Evolutionary conservation across 2,797 vertebrate species (phyloP), one percentile per base, ranked within the genome.

Genomic region (Takifugu rubripes): DNA sequence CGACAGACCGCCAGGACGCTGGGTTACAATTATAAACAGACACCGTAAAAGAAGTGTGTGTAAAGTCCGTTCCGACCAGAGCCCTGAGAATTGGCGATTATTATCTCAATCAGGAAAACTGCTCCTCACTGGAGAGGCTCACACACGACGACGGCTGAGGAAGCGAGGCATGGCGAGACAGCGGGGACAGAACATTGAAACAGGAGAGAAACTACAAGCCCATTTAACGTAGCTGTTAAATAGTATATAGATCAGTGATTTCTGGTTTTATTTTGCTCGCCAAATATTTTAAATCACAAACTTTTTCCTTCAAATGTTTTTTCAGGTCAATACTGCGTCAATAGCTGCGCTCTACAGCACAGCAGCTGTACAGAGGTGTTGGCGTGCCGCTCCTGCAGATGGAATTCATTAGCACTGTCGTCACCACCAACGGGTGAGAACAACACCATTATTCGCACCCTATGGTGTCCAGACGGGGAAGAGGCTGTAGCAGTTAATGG

Each of bases 41-140:
- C 6, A 46, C 6, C 17, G 17, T 7, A 47, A 68, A 62, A 66
- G 36, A 40, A 3, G 2, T 42, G 51, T 7, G 48, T 0, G 0
- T 48, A 55, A 57, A 63, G 67, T 61, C 54, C 48, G 54, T 58
- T 62, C 52, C 62, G 52, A 31, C 48, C 27, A 54, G 65, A 70
- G 72, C 68, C 57, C 58, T 44, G 54, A 64, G 65, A 44, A 54
- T 68, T 80, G 75, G 56, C 77, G 63, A 78, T 81, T 74, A 65
- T 74, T 60, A 26, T 50, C 55, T 70, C 70, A 83, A 79, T 87
- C 77, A 81, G 72, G 61, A 61, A 59, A 79, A 74, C 63, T 17
- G 64, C 64, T 68, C 77, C 77, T 56, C 64, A 58, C 25, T 49
- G 56, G 52, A 56, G 72, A 61, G 68, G 26, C 58, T 53, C 25